phyloP scores from a whole-genome alignment of 2,888 invertebrate genomes.

The Drosophila longiperda region DNA sequence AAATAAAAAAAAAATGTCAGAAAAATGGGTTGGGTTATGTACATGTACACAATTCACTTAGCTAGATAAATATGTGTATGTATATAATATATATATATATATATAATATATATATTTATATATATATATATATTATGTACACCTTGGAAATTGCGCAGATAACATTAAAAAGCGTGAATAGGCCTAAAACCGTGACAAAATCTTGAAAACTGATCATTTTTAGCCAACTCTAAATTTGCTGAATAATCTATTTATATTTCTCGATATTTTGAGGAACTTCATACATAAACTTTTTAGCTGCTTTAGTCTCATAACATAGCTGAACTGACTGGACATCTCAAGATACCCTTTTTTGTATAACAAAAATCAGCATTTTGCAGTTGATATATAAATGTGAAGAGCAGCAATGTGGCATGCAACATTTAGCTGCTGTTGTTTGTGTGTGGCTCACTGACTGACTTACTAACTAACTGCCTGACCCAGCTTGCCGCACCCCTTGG shows the following conservation, averaged over 20 bases:
- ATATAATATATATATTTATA: too few species aligned
- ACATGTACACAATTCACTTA: neutral
- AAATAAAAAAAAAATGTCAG: too few species aligned
- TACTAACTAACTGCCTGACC: constrained; percentile 9
- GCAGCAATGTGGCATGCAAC: constrained; percentile 51
- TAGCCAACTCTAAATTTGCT: neutral
- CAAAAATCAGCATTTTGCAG: neutral
- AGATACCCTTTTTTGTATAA: neutral
- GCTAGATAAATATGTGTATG: too few species aligned
- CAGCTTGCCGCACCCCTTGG: constrained; percentile 32
- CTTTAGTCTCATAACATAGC: neutral
- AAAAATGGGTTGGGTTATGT: too few species aligned
- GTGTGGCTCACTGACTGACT: constrained; percentile 16
- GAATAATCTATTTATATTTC: neutral
- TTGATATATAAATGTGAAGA: constrained; percentile 52
- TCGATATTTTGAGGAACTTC: neutral
- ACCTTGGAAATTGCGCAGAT: neutral
- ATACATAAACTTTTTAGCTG: neutral
- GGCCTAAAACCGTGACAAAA: neutral
- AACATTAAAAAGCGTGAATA: neutral
- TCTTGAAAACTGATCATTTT: neutral
- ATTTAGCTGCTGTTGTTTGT: constrained; percentile 25
- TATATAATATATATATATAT: too few species aligned
- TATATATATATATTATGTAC: too few species aligned
- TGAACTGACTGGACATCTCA: too few species aligned